Base-by-base conservation (phyloP, 1,140 invertebrate species). In the Drosophila nannoptera region DNA sequence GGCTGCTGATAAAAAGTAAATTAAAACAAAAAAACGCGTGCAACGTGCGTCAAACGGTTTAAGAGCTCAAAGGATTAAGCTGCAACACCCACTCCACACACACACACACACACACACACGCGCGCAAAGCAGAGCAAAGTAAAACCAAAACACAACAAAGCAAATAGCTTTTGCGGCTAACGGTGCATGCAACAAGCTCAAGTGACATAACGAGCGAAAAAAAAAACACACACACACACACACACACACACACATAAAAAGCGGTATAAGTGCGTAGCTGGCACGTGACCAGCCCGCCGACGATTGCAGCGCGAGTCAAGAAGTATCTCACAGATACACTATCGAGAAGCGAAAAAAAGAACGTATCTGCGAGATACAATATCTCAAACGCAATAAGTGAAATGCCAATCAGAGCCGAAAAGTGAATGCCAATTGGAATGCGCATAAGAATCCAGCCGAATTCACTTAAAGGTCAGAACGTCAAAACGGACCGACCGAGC, bases 381-480 rank as follows among this genome's bases (percentile, higher is more conserved):
- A 67, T 40, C 29, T 14, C 14, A 8, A 36, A 42, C 31, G 22
- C 50, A 46, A 31, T 22, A 50, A 50, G 69, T 67, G 69, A 71
- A 60, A 71, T 71, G 64, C 63, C 67, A 71, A 67, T 71, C 35
- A 54, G 48, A 48, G 40, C 8, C 50, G 38, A 36, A 70, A 53
- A 59, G 52, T 70, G 54, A 70, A 66, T 59, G 62, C 40, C 68
- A 66, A 68, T 49, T 40, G 56, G 35, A 63, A 43, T 35, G 16
- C 40, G 14, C 35, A 42, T 38, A 55, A 60, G 48, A 66, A 58
- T 48, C 5, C 12, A 49, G 32, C 45, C 16, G 12, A 33, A 43
- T 35, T 61, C 16, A 22, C 16, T 80, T 75, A 68, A 83, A 82
- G 83, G 75, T 84, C 77, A 77, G 75, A 73, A 35, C 35, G 48